Evolutionary conservation across 2,888 invertebrate species (phyloP).

Genomic region (Rapana venosa): DNA sequence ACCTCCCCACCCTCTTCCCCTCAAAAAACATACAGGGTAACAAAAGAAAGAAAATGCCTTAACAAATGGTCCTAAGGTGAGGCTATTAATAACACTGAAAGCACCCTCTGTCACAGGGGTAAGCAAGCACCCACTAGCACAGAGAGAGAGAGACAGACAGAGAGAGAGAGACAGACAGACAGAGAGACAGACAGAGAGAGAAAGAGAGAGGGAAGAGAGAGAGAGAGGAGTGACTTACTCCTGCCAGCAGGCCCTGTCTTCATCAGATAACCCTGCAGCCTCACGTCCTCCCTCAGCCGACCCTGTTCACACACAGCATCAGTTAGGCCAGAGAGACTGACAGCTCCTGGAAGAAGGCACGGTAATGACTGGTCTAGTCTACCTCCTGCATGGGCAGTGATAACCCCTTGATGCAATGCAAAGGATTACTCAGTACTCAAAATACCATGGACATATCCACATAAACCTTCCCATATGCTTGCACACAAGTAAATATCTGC

Average conservation of each 20-base stretch:
- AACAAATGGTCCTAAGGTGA: no score
- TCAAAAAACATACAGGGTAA: no score
- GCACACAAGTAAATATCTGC: neutral
- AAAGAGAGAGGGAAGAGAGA: neutral
- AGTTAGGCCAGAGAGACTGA: no score
- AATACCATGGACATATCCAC: neutral
- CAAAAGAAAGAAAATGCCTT: no score
- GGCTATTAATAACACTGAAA: no score
- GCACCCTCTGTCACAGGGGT: no score
- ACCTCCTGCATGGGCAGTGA: neutral
- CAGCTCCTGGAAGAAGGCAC: neutral
- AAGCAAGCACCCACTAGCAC: neutral
- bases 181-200: neutral
- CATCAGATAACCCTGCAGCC: slow-evolving; percentile 67
- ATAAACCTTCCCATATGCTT: no score
- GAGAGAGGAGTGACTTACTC: slow-evolving; percentile 55
- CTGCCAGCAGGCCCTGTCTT: slow-evolving; percentile 73
- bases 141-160: neutral
- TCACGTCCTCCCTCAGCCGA: slow-evolving; percentile 62
- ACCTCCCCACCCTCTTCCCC: no score
- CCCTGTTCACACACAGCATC: slow-evolving; percentile 51
- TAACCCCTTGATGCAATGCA: neutral
- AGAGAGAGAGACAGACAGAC: neutral
- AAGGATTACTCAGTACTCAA: neutral
- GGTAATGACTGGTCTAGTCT: neutral